phyloP scores from a whole-genome alignment of 2,113 vertebrate species.

The Chrysemys picta region DNA sequence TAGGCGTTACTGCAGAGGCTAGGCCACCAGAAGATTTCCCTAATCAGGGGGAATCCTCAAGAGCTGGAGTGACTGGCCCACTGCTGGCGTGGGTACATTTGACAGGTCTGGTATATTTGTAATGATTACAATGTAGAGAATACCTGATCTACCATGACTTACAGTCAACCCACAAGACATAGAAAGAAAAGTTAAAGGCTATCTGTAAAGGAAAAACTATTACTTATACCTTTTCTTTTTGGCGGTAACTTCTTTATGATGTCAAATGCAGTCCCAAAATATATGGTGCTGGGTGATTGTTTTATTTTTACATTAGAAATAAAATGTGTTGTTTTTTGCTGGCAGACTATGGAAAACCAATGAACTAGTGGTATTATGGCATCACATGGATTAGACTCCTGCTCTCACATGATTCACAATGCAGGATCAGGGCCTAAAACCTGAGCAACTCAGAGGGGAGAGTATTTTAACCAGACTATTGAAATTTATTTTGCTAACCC shows the following conservation, averaged over 20 bases:
- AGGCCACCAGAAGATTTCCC: neutral
- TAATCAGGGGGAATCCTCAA: neutral
- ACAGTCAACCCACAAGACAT: neutral
- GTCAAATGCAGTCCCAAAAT: neutral
- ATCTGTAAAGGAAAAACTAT: neutral
- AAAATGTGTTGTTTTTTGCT: neutral
- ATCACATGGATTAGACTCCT: neutral
- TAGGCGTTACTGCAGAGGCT: neutral
- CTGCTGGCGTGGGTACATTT: neutral
- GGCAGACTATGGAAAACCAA: neutral
- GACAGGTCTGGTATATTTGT: neutral
- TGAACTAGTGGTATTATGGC: rapidly evolving
- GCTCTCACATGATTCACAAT: neutral
- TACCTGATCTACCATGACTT: neutral
- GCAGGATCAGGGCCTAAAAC: too few species aligned
- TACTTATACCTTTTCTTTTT: neutral
- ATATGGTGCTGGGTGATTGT: neutral
- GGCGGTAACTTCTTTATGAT: neutral
- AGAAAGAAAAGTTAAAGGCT: neutral
- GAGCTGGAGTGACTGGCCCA: neutral
- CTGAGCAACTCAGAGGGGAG: too few species aligned
- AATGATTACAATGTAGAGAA: neutral
- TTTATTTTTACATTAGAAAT: neutral
- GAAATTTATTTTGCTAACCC: too few species aligned
- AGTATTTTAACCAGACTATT: too few species aligned